These are phyloP conservation scores for Bufo gargarizans DNA, from an alignment of 2,113 vertebrate genomes.

Conservation along the genomic window DNA sequence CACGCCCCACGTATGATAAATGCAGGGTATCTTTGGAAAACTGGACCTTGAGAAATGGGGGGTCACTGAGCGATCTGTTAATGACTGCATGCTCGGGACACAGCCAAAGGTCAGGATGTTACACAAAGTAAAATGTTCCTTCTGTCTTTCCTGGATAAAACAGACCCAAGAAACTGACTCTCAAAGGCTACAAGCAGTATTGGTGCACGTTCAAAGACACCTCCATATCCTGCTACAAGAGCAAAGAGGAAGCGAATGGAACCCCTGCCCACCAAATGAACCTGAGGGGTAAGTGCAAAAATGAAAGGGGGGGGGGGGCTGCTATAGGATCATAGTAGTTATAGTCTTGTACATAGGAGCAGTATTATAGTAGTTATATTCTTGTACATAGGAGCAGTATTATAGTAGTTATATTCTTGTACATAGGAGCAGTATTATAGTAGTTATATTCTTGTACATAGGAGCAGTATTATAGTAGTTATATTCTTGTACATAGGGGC, in stretches of 20 bases:
- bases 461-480: background rate
- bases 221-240: conserved; percentile 98
- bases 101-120: background rate
- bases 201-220: conserved; percentile 99
- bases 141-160: background rate
- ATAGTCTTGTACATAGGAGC: background rate
- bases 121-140: background rate
- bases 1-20: background rate
- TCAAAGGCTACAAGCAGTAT: conserved; percentile 97
- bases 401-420: background rate
- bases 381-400: background rate
- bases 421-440: background rate
- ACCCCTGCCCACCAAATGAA: conserved; percentile 96
- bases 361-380: background rate
- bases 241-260: conserved; percentile 92
- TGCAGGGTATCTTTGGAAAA: background rate
- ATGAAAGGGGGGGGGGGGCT: background rate
- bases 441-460: background rate
- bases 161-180: conserved; percentile 95
- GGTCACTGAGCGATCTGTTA: background rate
- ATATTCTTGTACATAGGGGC: background rate
- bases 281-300: conserved; percentile 81
- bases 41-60: background rate
- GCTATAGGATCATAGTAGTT: background rate
- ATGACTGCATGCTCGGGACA: background rate